Percentiles rank a stretch among this genome's conserved stretches.
phyloP scores from a whole-genome alignment of 2,113 vertebrate species.

The Lipotes vexillifer region DNA sequence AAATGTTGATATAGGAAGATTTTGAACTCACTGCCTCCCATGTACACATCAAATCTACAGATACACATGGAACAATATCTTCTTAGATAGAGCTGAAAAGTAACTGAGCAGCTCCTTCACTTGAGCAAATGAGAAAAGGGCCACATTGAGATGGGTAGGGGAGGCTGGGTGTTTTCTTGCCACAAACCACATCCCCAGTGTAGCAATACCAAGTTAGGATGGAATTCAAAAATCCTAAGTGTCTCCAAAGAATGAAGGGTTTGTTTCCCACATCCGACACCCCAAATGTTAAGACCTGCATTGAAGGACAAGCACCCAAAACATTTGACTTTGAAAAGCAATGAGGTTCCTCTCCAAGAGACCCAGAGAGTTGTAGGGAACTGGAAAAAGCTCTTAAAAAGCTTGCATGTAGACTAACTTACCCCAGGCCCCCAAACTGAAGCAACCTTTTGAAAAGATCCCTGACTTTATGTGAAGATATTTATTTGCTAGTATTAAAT shows the following conservation, averaged over 20 bases:
- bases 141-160: background rate
- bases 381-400: no score
- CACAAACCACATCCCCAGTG: background rate
- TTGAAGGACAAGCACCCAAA: background rate
- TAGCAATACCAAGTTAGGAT: background rate
- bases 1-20: background rate
- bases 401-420: no score
- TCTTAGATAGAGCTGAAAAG: background rate
- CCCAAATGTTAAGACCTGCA: background rate
- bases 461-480: no score
- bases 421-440: no score
- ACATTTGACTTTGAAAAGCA: background rate
- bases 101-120: background rate
- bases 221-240: background rate
- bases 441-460: no score
- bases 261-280: background rate
- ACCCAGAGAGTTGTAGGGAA: no score
- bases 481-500: no score
- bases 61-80: background rate
- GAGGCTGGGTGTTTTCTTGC: background rate
- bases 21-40: background rate
- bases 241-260: background rate
- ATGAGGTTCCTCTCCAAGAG: no score
- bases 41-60: background rate
- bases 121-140: background rate